Base-by-base conservation (phyloP, 2,888 invertebrate species). In the Clepsis dumicolana region DNA sequence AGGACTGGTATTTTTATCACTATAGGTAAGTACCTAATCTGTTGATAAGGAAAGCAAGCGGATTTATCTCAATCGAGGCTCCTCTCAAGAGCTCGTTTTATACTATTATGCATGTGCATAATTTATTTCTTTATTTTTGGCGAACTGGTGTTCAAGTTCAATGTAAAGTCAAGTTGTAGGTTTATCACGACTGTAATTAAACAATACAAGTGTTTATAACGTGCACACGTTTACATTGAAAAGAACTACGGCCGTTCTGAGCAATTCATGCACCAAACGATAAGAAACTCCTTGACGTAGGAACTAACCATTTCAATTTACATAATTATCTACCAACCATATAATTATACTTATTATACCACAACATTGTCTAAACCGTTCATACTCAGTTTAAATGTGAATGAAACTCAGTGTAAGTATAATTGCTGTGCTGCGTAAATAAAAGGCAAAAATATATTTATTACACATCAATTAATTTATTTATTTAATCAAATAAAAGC, bases 11-110 rank as follows among this genome's bases (percentile, higher is more conserved):
- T 87, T 88, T 90, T 91, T 92, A 91, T 91, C 91, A 80, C 82
- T 77, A 77, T 79, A 71, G 75, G 78, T 78, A 73, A 82, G 76
- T 88, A 87, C 91, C 63, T 59, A 63, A 68, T 68, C 68, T 90
- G 90, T 90, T 90, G 93, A 92, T 93, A 92, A 92, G 90, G 82
- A 87, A 88, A 88, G 87, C 86, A 88, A 89, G 82, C 86, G 75
- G 79, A 84, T 86, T 89, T 90, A 91, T 91, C 91, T 88, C 80
- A 72, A 71, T 64, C 74, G 71, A 73, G 72, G 76, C 76, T 77
- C 73, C 77, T 70, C 71, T 68, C 71, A 59, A 68, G 64, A 63
- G 65, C 71, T 73, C 72, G 65, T 60, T 72, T 74, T 75, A 72
- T 70, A 72, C 71, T 70, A 71, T 68, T 74, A 70, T 38, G 59